These are phyloP conservation scores for Diplazon laetatorius DNA, from an alignment of 2,888 invertebrate species.

Conservation along the genomic window DNA sequence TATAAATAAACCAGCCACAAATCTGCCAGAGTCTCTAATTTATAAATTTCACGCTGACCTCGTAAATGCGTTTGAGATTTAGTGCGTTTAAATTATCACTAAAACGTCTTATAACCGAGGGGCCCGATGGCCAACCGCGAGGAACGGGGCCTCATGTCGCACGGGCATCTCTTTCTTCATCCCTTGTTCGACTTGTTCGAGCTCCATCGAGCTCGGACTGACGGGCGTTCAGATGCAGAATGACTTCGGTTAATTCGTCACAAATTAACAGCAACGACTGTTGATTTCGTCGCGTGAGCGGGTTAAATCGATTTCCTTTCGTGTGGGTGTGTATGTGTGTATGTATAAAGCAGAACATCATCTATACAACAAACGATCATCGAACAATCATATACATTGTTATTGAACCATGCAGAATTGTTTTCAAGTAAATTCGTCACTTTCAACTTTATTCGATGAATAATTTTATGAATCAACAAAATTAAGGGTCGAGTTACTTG, in stretches of 20 bases:
- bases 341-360: no score
- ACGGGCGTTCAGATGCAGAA: slow-evolving; percentile 5
- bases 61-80: slow-evolving; percentile 80
- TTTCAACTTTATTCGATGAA: no score
- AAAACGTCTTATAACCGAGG: slow-evolving; percentile 76
- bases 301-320: slow-evolving; percentile 10
- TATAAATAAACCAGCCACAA: slow-evolving; percentile 75
- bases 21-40: slow-evolving; percentile 78
- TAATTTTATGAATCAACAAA: no score
- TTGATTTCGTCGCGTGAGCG: background rate
- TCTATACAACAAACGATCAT: no score
- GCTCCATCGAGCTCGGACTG: slow-evolving; percentile 10
- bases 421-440: no score
- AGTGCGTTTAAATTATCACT: slow-evolving; percentile 79
- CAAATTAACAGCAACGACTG: slow-evolving; percentile 27
- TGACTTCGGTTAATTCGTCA: slow-evolving; percentile 33
- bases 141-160: slow-evolving; percentile 3
- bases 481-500: no score
- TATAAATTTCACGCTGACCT: slow-evolving; percentile 80
- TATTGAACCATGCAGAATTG: no score
- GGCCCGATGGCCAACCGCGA: slow-evolving; percentile 20
- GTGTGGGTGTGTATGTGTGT: background rate
- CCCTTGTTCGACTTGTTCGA: background rate
- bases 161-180: no score
- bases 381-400: no score